Percentiles rank a stretch among this genome's conserved stretches.
Evolutionary conservation across 1,140 invertebrate genomes (phyloP).

Genomic region (Zaprionus lachaisei): DNA sequence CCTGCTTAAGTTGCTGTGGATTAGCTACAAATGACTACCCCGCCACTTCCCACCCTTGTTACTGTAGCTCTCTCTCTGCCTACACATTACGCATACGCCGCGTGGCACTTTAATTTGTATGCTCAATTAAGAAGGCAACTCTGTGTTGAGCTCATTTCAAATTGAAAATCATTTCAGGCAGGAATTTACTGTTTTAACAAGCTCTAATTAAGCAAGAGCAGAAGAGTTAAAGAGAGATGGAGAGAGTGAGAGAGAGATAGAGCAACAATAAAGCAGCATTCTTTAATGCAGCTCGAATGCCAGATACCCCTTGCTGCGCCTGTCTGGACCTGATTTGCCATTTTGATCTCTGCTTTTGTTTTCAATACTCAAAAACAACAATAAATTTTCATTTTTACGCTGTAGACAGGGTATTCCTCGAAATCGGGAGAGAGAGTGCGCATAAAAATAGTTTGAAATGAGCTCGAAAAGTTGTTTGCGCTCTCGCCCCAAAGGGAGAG

Average conservation of each 20-base stretch:
- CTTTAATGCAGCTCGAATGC: neutral
- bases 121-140: conserved; percentile 32
- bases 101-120: conserved; percentile 37
- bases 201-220: neutral
- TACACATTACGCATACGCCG: conserved; percentile 36
- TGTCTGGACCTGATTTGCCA: neutral
- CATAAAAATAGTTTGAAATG: conserved; percentile 33
- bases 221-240: neutral
- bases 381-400: neutral
- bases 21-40: conserved; percentile 42
- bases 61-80: neutral
- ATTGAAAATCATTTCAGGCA: neutral
- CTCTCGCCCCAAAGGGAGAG: neutral
- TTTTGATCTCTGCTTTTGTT: conserved; percentile 4
- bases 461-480: conserved; percentile 21
- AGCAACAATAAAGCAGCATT: neutral
- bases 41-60: neutral
- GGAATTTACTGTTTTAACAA: too few species aligned
- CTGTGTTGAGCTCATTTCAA: neutral
- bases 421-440: neutral
- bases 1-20: conserved; percentile 48
- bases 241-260: neutral
- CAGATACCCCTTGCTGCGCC: neutral
- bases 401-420: conserved; percentile 1
- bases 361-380: neutral